A percentile compares a stretch with the other conserved stretches of the same genome.
phyloP scores from a whole-genome alignment of 2,888 invertebrate genomes.

The Panopea generosa region DNA sequence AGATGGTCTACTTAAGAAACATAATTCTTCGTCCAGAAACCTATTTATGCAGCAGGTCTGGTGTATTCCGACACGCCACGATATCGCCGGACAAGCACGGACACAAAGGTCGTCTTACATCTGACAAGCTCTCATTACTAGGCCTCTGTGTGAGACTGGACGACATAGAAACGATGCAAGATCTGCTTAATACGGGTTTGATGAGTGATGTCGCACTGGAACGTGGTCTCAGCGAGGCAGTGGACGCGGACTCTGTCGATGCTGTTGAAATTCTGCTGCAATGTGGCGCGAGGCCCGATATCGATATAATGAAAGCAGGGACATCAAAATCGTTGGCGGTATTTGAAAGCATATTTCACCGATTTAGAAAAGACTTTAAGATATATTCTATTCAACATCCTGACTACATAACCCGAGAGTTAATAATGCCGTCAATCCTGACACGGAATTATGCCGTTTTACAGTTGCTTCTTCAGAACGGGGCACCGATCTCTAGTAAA shows the following conservation, averaged over 20 bases:
- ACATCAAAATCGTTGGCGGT: constrained; percentile 46
- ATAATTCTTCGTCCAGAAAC: constrained; percentile 55
- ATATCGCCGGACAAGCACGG: constrained; percentile 25
- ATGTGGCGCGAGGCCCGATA: constrained; percentile 44
- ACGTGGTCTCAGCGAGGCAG: constrained; percentile 45
- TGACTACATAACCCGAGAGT: constrained; percentile 45
- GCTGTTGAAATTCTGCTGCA: constrained; percentile 48
- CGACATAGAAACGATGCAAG: constrained; percentile 50
- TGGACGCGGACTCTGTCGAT: constrained; percentile 42
- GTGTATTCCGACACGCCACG: constrained; percentile 35
- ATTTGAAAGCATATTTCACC: constrained; percentile 51
- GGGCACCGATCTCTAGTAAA: constrained; percentile 38
- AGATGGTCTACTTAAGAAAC: constrained; percentile 53
- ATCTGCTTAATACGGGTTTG: constrained; percentile 35
- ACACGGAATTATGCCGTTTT: constrained; percentile 48
- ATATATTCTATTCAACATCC: constrained; percentile 56
- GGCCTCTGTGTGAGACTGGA: constrained; percentile 55
- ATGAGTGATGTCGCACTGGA: constrained; percentile 47
- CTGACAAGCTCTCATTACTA: constrained; percentile 45
- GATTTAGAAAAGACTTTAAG: constrained; percentile 60
- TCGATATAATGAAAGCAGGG: constrained; percentile 44
- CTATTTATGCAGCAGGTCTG: constrained; percentile 40
- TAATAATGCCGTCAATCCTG: constrained; percentile 57
- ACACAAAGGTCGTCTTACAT: constrained; percentile 20
- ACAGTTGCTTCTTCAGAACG: constrained; percentile 46